A percentile compares a stretch with the other conserved stretches of the same genome.
phyloP scores from a whole-genome alignment of 92 coral and sea anemone genomes.

The Chrysogorgia sp. region DNA sequence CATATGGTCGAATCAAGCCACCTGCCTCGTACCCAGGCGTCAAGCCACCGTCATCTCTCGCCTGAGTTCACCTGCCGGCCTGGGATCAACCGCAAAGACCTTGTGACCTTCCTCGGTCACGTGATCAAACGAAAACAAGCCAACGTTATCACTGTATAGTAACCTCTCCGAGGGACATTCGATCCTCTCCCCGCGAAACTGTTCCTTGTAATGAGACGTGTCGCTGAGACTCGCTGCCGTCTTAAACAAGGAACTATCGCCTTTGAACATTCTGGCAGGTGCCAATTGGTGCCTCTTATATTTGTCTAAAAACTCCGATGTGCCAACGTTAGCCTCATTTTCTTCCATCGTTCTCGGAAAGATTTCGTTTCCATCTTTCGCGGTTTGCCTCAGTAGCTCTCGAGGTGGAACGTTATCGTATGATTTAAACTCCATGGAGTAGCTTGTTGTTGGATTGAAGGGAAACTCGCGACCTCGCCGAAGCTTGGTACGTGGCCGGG shows the following conservation, averaged over 20 bases:
- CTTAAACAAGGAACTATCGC: slow-evolving; percentile 83
- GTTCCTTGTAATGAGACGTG: slow-evolving; percentile 73
- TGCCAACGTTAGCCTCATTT: slow-evolving; percentile 44
- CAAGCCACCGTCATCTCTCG: slow-evolving; percentile 32
- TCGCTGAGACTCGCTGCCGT: slow-evolving; percentile 61
- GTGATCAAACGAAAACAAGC: slow-evolving; percentile 71
- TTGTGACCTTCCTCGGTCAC: slow-evolving; percentile 87
- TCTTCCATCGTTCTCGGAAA: slow-evolving; percentile 63
- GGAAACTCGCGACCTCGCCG: slow-evolving; percentile 84
- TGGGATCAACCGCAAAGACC: slow-evolving; percentile 51
- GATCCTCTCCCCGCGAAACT: slow-evolving; percentile 78
- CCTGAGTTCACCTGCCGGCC: slow-evolving; percentile 5
- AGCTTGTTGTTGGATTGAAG: slow-evolving; percentile 82
- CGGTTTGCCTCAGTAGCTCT: slow-evolving; percentile 67
- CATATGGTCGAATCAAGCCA: too few relatives aligned
- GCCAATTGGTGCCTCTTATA: slow-evolving; percentile 82
- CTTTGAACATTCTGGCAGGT: slow-evolving; percentile 84
- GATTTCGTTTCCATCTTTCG: slow-evolving; percentile 76
- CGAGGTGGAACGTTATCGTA: slow-evolving; percentile 56
- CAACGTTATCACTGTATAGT: slow-evolving; percentile 49
- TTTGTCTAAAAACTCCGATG: slow-evolving; percentile 87
- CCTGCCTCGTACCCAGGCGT: background rate
- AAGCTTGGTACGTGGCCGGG: slow-evolving; percentile 94
- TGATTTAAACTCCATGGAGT: slow-evolving; percentile 77
- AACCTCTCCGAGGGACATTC: slow-evolving; percentile 78